Conservation (phyloP, 2,113 vertebrate genomes). For the Lophius piscatorius region DNA sequence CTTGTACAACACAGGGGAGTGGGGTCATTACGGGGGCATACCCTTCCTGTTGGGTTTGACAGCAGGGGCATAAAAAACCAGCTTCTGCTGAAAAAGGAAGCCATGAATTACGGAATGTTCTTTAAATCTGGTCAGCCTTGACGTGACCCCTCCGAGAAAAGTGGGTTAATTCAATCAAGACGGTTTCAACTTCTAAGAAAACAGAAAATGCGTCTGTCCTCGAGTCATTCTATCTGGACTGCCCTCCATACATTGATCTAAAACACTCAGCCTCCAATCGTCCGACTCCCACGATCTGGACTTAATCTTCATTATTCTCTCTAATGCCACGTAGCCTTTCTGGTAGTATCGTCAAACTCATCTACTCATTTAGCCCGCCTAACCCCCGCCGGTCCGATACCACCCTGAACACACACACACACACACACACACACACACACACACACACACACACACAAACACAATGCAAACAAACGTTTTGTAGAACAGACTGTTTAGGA, state of each 20-base stretch:
- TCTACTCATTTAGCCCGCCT: slow-evolving; percentile 9
- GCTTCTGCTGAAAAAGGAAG: slow-evolving; percentile 9
- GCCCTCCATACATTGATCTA: slow-evolving; percentile 50
- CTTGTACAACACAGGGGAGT: no score
- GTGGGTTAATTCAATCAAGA: slow-evolving; percentile 56
- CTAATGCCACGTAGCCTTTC: slow-evolving; percentile 45
- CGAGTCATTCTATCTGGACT: slow-evolving; percentile 46
- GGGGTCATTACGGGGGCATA: no score
- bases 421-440: neutral
- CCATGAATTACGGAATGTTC: slow-evolving; percentile 37
- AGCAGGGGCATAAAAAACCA: no score
- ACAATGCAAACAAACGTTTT: slow-evolving; percentile 32
- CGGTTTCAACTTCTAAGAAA: slow-evolving; percentile 42
- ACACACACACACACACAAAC: no score
- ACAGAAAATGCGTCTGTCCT: slow-evolving; percentile 47
- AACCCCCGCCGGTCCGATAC: neutral
- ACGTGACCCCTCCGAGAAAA: slow-evolving; percentile 40
- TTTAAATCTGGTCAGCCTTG: slow-evolving; percentile 33
- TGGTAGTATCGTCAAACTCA: slow-evolving; percentile 6
- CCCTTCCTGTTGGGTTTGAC: no score
- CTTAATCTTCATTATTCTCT: slow-evolving; percentile 77
- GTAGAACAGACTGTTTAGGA: slow-evolving; percentile 55
- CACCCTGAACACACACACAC: slow-evolving; percentile 8
- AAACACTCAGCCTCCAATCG: slow-evolving; percentile 58
- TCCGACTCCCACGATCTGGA: slow-evolving; percentile 43